phyloP scores from a whole-genome alignment of 2,113 vertebrate genomes.

The Hystrix brachyura region DNA sequence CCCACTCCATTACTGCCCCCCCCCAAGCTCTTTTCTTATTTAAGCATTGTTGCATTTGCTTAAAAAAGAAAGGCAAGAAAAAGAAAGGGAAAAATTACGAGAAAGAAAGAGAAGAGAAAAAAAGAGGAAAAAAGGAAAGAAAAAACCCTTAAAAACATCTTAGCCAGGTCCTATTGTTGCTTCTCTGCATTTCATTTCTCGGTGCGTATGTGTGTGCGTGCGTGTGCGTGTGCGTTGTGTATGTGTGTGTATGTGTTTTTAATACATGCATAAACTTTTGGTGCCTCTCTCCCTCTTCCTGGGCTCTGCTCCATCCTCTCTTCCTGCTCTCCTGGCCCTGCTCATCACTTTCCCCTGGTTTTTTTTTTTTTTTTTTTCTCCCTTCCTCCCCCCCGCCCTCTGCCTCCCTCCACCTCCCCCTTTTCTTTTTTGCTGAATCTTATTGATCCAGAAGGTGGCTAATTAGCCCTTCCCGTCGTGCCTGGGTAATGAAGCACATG shows the following conservation, averaged over 20 bases:
- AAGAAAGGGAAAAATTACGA: neutral
- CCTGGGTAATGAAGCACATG: slow-evolving; percentile 99
- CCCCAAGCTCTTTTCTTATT: slow-evolving; percentile 72
- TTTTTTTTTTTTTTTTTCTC: slow-evolving; percentile 82
- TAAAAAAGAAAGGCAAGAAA: neutral
- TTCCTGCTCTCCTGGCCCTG: slow-evolving; percentile 90
- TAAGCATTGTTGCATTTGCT: slow-evolving; percentile 70
- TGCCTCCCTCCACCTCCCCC: slow-evolving; percentile 89
- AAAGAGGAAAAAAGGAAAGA: neutral
- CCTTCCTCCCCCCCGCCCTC: slow-evolving; percentile 89
- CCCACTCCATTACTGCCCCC: slow-evolving; percentile 56
- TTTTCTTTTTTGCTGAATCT: slow-evolving; percentile 97
- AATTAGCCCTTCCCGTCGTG: slow-evolving; percentile 99
- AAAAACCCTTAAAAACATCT: slow-evolving; percentile 68
- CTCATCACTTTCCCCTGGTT: slow-evolving; percentile 91
- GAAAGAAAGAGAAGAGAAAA: neutral
- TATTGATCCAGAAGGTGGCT: slow-evolving; percentile 99
- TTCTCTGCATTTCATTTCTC: slow-evolving; percentile 76
- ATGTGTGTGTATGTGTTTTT: slow-evolving; percentile 80
- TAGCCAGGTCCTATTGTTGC: slow-evolving; percentile 84
- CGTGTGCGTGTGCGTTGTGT: slow-evolving; percentile 48
- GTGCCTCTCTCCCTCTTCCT: slow-evolving; percentile 84
- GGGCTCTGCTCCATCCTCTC: slow-evolving; percentile 83
- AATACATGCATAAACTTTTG: slow-evolving; percentile 87
- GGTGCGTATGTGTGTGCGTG: slow-evolving; percentile 65